Percentiles rank a stretch among this genome's conserved stretches.
These are phyloP conservation scores for Agrotis ipsilon DNA, from an alignment of 2,888 invertebrate genomes.

Conservation along the genomic window DNA sequence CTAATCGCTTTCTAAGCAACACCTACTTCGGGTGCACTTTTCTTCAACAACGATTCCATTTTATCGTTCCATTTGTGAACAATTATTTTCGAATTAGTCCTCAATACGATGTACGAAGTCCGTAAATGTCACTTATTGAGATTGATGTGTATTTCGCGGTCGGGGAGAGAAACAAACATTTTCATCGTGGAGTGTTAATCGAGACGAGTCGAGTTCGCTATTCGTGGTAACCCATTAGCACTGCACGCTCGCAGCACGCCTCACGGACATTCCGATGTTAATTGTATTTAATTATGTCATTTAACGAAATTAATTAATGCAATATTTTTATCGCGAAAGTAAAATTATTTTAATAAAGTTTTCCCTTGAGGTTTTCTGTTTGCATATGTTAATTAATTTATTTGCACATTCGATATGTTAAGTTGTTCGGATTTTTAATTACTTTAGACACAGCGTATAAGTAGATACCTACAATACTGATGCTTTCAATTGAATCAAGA, in stretches of 20 bases:
- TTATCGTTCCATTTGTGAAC: slow-evolving; percentile 62
- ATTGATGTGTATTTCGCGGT: slow-evolving; percentile 62
- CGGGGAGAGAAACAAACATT: slow-evolving; percentile 48
- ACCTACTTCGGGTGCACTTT: slow-evolving; percentile 54
- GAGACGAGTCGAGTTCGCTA: slow-evolving; percentile 56
- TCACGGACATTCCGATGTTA: slow-evolving; percentile 55
- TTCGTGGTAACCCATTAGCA: slow-evolving; percentile 58
- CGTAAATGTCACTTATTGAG: slow-evolving; percentile 60
- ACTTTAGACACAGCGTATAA: not conserved
- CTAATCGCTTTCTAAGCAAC: slow-evolving; percentile 54
- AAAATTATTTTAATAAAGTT: slow-evolving; percentile 15
- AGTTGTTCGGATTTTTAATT: not conserved
- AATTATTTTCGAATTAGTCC: slow-evolving; percentile 65
- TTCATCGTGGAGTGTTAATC: slow-evolving; percentile 40
- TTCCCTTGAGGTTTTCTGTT: slow-evolving; percentile 18
- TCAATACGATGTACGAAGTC: slow-evolving; percentile 48
- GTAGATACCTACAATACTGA: not conserved
- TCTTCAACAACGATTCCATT: slow-evolving; percentile 47
- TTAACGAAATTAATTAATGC: slow-evolving; percentile 48
- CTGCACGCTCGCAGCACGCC: slow-evolving; percentile 45
- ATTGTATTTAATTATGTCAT: slow-evolving; percentile 68
- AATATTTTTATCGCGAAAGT: slow-evolving; percentile 20
- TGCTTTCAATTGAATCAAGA: slow-evolving; percentile 8
- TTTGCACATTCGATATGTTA: not conserved
- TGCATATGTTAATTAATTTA: slow-evolving; percentile 24